These are phyloP conservation scores for Philereme transversata DNA, from an alignment of 2,888 invertebrate genomes.

Conservation along the genomic window DNA sequence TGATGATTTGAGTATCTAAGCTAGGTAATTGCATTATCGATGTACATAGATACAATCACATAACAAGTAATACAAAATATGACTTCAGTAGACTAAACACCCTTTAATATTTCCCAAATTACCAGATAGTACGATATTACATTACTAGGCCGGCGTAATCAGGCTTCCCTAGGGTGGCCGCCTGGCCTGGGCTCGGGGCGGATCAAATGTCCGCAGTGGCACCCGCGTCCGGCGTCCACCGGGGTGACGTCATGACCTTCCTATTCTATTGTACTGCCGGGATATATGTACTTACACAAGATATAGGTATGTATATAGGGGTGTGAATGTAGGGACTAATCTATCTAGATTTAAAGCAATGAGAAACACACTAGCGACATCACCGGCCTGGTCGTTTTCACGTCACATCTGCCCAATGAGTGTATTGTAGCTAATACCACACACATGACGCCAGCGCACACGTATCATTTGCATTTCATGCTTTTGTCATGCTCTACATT, in stretches of 20 bases:
- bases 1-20: too few relatives aligned
- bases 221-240: slow-evolving; percentile 18
- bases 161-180: slow-evolving; percentile 20
- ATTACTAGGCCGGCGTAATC: slow-evolving; percentile 1
- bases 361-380: neutral
- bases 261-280: neutral
- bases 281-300: neutral
- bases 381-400: neutral
- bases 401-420: slow-evolving; percentile 8
- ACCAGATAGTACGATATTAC: slow-evolving; percentile 1
- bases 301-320: neutral
- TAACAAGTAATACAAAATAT: too few relatives aligned
- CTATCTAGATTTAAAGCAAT: too few relatives aligned
- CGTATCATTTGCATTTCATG: slow-evolving; percentile 17
- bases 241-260: slow-evolving; percentile 8
- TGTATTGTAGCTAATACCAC: neutral
- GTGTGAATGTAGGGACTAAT: too few relatives aligned
- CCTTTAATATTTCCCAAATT: too few relatives aligned
- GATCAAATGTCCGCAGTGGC: slow-evolving; percentile 25
- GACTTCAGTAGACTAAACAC: too few relatives aligned
- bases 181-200: neutral
- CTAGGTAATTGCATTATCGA: too few relatives aligned
- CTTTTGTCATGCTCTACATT: slow-evolving; percentile 18
- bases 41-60: too few relatives aligned
- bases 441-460: slow-evolving; percentile 9